phyloP scores from a whole-genome alignment of 1,140 invertebrate genomes.

The Sitobion miscanthi region DNA sequence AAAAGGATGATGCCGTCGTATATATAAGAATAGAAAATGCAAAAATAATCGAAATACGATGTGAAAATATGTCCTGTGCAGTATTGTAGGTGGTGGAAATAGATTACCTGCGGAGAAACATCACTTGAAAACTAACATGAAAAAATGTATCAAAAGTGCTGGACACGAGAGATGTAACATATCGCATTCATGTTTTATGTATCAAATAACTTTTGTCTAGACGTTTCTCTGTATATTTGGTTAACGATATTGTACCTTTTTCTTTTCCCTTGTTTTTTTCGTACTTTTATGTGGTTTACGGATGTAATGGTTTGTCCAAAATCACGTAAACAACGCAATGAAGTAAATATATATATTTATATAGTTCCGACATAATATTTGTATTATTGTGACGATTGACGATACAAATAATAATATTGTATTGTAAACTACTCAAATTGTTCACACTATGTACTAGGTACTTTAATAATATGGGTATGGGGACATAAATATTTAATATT shows the following conservation, averaged over 20 bases:
- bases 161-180: not conserved
- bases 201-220: slow-evolving; percentile 23
- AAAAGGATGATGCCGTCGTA: not conserved
- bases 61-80: not conserved
- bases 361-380: not conserved
- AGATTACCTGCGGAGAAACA: not conserved
- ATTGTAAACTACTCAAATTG: not conserved
- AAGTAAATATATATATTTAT: not conserved
- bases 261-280: not conserved
- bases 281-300: not conserved
- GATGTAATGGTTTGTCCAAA: not conserved
- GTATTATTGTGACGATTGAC: not conserved
- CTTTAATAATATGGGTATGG: not conserved
- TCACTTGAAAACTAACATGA: not conserved
- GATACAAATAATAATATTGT: not conserved
- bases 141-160: not conserved
- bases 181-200: slow-evolving; percentile 23
- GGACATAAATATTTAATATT: not conserved
- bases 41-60: slow-evolving; percentile 22
- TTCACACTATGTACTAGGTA: not conserved
- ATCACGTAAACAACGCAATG: not conserved
- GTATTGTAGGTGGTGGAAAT: not conserved
- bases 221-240: not conserved
- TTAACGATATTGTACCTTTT: not conserved
- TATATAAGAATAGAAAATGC: not conserved